These are phyloP conservation scores for Helicoverpa assulta DNA, from an alignment of 2,888 invertebrate genomes.

Conservation along the genomic window DNA sequence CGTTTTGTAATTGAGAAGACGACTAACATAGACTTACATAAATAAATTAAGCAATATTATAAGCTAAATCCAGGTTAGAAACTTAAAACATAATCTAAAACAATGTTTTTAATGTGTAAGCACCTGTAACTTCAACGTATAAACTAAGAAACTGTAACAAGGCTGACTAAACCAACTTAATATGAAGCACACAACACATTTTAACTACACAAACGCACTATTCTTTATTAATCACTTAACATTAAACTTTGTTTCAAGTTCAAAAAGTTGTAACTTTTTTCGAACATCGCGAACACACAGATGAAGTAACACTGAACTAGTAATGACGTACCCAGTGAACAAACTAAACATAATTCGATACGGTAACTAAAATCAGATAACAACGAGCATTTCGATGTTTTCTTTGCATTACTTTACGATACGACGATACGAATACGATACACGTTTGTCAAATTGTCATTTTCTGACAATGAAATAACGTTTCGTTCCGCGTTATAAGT, in stretches of 20 bases:
- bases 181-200: slow-evolving; percentile 25
- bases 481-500: slow-evolving; percentile 3
- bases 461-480: slow-evolving; percentile 36
- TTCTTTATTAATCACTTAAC: slow-evolving; percentile 33
- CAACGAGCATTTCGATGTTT: slow-evolving; percentile 46
- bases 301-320: slow-evolving; percentile 10
- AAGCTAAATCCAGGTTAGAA: too few relatives aligned
- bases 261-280: slow-evolving; percentile 36
- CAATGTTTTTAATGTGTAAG: too few relatives aligned
- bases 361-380: slow-evolving; percentile 43
- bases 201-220: slow-evolving; percentile 22
- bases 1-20: too few relatives aligned
- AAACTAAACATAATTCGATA: slow-evolving; percentile 42
- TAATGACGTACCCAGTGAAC: slow-evolving; percentile 21
- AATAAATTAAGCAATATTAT: too few relatives aligned
- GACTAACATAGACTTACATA: too few relatives aligned
- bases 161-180: slow-evolving; percentile 1
- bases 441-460: slow-evolving; percentile 56
- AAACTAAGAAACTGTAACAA: too few relatives aligned
- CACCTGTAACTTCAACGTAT: too few relatives aligned
- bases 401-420: slow-evolving; percentile 44
- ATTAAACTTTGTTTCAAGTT: slow-evolving; percentile 45
- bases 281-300: neutral
- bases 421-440: slow-evolving; percentile 37
- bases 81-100: too few relatives aligned